phyloP scores from a whole-genome alignment of 2,888 invertebrate genomes.

The Phalangium opilio region DNA sequence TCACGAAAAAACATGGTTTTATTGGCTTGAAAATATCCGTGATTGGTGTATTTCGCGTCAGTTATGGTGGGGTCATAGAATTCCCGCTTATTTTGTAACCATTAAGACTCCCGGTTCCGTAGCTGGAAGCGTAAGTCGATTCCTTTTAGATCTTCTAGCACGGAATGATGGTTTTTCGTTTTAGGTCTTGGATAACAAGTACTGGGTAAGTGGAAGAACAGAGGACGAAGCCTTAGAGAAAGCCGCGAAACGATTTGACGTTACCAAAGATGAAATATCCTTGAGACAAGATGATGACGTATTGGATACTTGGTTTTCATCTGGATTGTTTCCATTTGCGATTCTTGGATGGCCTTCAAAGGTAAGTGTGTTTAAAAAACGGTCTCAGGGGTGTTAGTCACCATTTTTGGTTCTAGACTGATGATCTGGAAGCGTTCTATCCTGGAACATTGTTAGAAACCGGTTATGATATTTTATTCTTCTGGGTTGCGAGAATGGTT shows the following conservation, averaged over 20 bases:
- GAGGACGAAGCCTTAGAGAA: constrained; percentile 61
- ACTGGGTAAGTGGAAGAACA: constrained; percentile 45
- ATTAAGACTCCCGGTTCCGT: constrained; percentile 35
- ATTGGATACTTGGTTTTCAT: constrained; percentile 97
- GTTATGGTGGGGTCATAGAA: constrained; percentile 98
- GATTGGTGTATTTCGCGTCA: constrained; percentile 98
- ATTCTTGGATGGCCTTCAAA: constrained; percentile 90
- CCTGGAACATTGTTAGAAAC: constrained; percentile 86
- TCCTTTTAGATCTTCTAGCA: constrained; percentile 1
- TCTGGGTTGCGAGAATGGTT: constrained; percentile 99
- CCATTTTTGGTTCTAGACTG: constrained; percentile 34
- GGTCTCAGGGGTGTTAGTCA: too few species aligned
- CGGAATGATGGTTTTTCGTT: background rate
- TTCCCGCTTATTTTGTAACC: constrained; percentile 76
- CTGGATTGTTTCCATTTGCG: constrained; percentile 89
- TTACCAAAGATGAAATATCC: constrained; percentile 35
- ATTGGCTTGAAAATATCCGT: constrained; percentile 89
- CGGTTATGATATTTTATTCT: constrained; percentile 92
- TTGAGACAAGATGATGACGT: constrained; percentile 82
- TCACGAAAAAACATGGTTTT: constrained; percentile 83
- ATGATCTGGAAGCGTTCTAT: constrained; percentile 63
- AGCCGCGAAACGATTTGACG: constrained; percentile 53
- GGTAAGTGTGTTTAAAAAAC: too few species aligned
- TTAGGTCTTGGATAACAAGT: constrained; percentile 26
- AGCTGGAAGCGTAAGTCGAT: constrained; percentile 27